phyloP scores from a whole-genome alignment of 2,888 invertebrate genomes.

The Drosophila acutilabella region DNA sequence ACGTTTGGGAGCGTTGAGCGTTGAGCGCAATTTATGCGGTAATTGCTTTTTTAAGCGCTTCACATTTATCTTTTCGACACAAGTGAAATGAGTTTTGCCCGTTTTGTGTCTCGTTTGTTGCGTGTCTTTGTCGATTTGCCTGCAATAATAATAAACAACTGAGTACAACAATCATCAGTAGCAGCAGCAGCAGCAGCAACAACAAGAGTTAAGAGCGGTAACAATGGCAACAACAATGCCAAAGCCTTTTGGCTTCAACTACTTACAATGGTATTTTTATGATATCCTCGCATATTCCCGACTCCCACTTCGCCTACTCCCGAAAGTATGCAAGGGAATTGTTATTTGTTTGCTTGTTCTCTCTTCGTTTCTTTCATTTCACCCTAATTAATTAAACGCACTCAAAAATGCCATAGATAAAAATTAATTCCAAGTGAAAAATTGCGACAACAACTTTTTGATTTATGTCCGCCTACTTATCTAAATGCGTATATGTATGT shows the following conservation, averaged over 20 bases:
- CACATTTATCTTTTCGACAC: slow-evolving; percentile 81
- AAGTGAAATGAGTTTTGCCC: slow-evolving; percentile 72
- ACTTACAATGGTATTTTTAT: slow-evolving; percentile 80
- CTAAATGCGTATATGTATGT: slow-evolving; percentile 9
- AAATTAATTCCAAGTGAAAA: slow-evolving; percentile 63
- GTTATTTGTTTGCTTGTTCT: slow-evolving; percentile 4
- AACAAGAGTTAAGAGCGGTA: slow-evolving; percentile 44
- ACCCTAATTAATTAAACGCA: slow-evolving; percentile 70
- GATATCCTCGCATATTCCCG: slow-evolving; percentile 63
- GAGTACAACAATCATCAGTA: slow-evolving; percentile 45
- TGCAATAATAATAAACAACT: slow-evolving; percentile 50
- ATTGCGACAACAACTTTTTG: slow-evolving; percentile 53
- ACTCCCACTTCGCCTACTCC: slow-evolving; percentile 1
- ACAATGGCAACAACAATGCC: slow-evolving; percentile 71
- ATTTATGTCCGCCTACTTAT: slow-evolving; percentile 44
- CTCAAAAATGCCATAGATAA: slow-evolving; percentile 62
- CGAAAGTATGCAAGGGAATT: slow-evolving; percentile 62
- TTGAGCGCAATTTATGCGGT: slow-evolving; percentile 81
- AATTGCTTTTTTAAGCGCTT: slow-evolving; percentile 82
- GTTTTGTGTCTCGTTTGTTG: slow-evolving; percentile 40
- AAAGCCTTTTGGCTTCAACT: slow-evolving; percentile 57
- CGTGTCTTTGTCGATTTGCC: slow-evolving; percentile 73
- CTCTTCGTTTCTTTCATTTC: slow-evolving; percentile 31
- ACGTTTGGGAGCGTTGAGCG: slow-evolving; percentile 3
- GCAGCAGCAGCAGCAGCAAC: slow-evolving; percentile 8